Evolutionary conservation across 2,113 vertebrate species (phyloP).

Genomic region (Passerina amoena): DNA sequence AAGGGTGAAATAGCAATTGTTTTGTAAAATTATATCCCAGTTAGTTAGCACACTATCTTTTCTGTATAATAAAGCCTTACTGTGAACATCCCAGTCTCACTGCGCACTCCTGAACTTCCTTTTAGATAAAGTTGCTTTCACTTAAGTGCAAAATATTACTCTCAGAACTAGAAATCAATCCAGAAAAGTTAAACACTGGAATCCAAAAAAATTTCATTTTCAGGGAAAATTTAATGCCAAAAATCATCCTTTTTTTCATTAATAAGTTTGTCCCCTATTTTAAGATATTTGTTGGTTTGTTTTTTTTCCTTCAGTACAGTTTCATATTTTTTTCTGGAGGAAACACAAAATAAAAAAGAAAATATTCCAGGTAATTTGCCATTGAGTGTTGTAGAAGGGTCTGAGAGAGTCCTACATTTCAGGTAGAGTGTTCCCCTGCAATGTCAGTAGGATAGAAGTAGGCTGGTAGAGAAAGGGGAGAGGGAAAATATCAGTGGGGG

Average conservation of each 20-base stretch:
- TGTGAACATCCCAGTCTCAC: not conserved
- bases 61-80: not conserved
- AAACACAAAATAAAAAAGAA: not conserved
- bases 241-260: not conserved
- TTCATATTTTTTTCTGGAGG: not conserved
- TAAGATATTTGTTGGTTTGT: accelerated
- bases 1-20: not conserved
- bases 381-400: not conserved
- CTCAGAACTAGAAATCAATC: not conserved
- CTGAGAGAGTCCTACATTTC: not conserved
- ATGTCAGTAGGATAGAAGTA: not conserved
- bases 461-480: not conserved
- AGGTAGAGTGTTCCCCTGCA: not conserved
- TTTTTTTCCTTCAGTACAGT: not conserved
- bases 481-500: not conserved
- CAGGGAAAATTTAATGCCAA: not conserved
- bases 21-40: not conserved
- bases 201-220: not conserved
- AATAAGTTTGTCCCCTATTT: not conserved
- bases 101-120: not conserved
- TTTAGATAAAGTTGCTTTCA: not conserved
- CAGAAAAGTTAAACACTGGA: not conserved
- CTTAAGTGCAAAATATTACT: not conserved
- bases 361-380: not conserved
- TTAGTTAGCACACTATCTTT: not conserved